These are phyloP conservation scores for Seriola aureovittata DNA, from an alignment of 2,113 vertebrate genomes.

Conservation along the genomic window DNA sequence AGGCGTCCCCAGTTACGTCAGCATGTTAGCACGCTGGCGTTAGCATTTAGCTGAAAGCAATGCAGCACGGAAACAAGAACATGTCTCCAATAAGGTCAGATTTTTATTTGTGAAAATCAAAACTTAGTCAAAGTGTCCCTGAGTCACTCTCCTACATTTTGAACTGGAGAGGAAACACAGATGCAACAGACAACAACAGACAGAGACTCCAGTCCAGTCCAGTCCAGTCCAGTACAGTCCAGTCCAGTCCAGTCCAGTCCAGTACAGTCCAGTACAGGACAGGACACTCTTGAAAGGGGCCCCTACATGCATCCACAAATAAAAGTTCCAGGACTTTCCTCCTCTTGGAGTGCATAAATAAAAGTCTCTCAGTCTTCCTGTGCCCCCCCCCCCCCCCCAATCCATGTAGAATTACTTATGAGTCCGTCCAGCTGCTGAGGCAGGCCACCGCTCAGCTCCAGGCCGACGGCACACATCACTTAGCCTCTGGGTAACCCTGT, in stretches of 20 bases:
- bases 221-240: too few relatives aligned
- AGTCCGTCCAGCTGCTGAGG: conserved; percentile 68
- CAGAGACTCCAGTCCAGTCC: background rate
- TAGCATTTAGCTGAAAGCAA: too few relatives aligned
- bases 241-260: too few relatives aligned
- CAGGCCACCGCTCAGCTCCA: conserved; percentile 53
- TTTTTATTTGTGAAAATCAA: background rate
- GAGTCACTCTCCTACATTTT: background rate
- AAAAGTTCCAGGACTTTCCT: conserved; percentile 46
- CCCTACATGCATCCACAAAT: conserved; percentile 51
- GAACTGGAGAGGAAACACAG: background rate
- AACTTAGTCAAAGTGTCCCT: background rate
- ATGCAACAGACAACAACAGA: background rate
- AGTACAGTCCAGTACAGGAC: too few relatives aligned
- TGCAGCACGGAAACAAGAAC: background rate
- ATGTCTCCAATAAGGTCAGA: background rate
- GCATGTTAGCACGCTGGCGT: too few relatives aligned
- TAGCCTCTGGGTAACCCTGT: conserved; percentile 65
- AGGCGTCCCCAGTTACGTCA: too few relatives aligned
- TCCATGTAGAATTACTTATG: conserved; percentile 64
- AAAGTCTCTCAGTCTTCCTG: conserved; percentile 48
- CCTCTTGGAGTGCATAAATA: conserved; percentile 65
- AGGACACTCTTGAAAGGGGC: conserved; percentile 35
- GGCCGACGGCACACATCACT: conserved; percentile 62
- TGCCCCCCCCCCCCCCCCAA: conserved; percentile 22